Evolutionary conservation across 2,888 invertebrate species (phyloP).

Genomic region (Dendrolimus houi): DNA sequence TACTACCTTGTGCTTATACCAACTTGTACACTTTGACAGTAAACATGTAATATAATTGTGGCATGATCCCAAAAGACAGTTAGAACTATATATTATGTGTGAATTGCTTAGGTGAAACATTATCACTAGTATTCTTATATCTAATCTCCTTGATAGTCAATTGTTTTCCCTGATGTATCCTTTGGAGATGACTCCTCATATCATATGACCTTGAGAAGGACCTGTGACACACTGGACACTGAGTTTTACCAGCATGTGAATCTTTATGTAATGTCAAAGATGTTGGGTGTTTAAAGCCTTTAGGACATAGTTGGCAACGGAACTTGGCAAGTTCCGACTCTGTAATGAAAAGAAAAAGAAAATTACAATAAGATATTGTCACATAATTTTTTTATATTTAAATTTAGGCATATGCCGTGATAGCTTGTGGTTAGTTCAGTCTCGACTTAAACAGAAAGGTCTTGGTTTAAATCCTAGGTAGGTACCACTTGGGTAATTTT

Average conservation of each 20-base stretch:
- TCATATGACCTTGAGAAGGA: conserved; percentile 79
- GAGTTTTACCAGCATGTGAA: conserved; percentile 78
- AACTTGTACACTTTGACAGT: no score
- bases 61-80: conserved; percentile 18
- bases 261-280: conserved; percentile 79
- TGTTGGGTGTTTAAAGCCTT: conserved; percentile 79
- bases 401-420: no score
- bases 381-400: background rate
- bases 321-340: conserved; percentile 76
- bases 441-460: no score
- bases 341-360: conserved; percentile 30
- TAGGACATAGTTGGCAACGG: conserved; percentile 78
- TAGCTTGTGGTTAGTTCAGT: no score
- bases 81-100: conserved; percentile 55
- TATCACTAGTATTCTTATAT: conserved; percentile 61
- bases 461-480: no score
- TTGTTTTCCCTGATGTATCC: conserved; percentile 77
- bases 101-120: conserved; percentile 52
- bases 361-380: conserved; percentile 1
- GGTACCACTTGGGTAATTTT: no score
- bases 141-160: conserved; percentile 68
- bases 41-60: no score
- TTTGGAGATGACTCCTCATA: conserved; percentile 76
- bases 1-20: no score
- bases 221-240: conserved; percentile 78